Evolutionary conservation across 2,797 vertebrate genomes (phyloP).

Genomic region (Falco naumanni): DNA sequence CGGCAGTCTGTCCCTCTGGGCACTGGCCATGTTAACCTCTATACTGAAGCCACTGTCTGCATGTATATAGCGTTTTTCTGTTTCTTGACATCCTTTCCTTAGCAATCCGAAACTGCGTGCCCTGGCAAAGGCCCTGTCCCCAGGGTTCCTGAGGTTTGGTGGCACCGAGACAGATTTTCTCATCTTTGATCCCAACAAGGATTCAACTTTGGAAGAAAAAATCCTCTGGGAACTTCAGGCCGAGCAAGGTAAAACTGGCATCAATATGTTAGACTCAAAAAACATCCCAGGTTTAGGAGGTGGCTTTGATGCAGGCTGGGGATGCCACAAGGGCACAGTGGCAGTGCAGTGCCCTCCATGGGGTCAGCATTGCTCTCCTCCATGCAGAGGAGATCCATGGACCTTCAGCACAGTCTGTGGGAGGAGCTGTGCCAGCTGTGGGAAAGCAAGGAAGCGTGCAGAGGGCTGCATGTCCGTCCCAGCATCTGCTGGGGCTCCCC

Average conservation of each 20-base stretch:
- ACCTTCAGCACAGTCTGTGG: background rate
- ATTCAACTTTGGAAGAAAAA: constrained; percentile 67
- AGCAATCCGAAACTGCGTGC: constrained; percentile 87
- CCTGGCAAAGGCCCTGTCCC: constrained; percentile 83
- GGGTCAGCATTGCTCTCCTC: background rate
- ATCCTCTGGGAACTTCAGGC: constrained; percentile 51
- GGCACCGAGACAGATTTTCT: constrained; percentile 93
- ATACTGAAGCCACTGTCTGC: background rate
- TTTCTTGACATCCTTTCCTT: background rate
- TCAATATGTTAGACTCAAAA: background rate
- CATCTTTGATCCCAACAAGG: constrained; percentile 82
- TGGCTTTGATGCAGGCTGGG: background rate
- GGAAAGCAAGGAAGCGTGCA: accelerated
- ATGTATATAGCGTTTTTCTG: background rate
- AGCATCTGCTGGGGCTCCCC: background rate
- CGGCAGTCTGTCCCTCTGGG: accelerated
- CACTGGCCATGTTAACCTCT: background rate
- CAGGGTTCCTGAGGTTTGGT: constrained; percentile 91
- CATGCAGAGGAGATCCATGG: accelerated
- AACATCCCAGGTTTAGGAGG: background rate
- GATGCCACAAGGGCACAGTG: background rate
- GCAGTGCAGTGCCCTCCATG: accelerated
- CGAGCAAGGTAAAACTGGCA: constrained; percentile 61
- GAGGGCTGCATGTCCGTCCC: background rate
- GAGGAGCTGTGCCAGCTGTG: background rate